Percentiles rank a stretch among this genome's conserved stretches.
Evolutionary conservation across 2,113 vertebrate species (phyloP).

Genomic region (Bufo bufo): DNA sequence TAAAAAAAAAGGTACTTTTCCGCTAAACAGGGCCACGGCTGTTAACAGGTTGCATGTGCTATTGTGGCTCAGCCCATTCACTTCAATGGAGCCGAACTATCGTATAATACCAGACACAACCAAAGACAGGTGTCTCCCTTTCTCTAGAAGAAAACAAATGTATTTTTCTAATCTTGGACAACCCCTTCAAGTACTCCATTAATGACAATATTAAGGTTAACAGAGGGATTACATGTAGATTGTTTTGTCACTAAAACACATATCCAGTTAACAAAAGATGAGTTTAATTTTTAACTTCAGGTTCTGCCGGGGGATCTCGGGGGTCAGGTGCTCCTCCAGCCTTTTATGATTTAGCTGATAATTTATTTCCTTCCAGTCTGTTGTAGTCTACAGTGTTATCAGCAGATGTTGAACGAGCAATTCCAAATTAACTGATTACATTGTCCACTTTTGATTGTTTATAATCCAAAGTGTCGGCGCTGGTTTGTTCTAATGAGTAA

Average conservation of each 20-base stretch:
- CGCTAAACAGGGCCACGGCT: no score
- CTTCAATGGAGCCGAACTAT: no score
- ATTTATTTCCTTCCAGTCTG: constrained; percentile 33
- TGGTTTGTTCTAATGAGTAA: constrained; percentile 29
- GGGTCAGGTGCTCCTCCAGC: not conserved
- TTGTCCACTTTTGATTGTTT: constrained; percentile 45
- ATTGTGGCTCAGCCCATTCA: no score
- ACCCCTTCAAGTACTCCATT: no score
- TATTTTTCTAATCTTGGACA: no score
- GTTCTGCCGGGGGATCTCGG: no score
- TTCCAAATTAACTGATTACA: constrained; percentile 45
- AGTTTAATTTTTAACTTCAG: constrained; percentile 22
- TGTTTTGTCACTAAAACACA: not conserved
- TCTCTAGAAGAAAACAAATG: no score
- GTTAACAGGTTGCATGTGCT: no score
- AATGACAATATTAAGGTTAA: not conserved
- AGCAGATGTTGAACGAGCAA: constrained; percentile 32
- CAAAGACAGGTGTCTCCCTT: no score
- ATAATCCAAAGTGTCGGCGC: constrained; percentile 29
- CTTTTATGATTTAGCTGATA: constrained; percentile 18
- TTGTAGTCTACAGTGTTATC: constrained; percentile 16
- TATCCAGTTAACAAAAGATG: not conserved
- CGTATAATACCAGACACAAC: no score
- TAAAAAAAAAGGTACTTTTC: no score
- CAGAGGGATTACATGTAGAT: not conserved